These are phyloP conservation scores for Spinus pinus DNA, from an alignment of 2,797 vertebrate species.

Conservation along the genomic window DNA sequence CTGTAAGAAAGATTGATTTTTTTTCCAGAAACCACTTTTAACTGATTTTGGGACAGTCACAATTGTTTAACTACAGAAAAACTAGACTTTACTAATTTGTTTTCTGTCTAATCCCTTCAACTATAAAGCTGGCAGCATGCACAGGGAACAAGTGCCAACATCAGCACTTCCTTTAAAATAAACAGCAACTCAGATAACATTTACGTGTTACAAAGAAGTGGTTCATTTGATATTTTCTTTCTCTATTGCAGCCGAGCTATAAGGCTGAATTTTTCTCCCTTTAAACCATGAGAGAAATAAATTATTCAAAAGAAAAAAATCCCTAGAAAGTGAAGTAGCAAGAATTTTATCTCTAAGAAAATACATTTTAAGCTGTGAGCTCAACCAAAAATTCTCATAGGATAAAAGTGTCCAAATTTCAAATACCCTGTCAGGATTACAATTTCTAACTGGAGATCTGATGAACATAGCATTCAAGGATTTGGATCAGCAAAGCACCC, in stretches of 20 bases:
- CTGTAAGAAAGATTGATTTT: background rate
- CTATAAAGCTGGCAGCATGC: slow-evolving; percentile 1
- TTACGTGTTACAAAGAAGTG: background rate
- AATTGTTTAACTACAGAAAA: slow-evolving; percentile 2
- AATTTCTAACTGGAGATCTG: background rate
- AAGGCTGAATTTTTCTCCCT: background rate
- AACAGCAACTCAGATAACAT: slow-evolving; percentile 37
- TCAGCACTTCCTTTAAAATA: slow-evolving; percentile 31
- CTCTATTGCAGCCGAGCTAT: background rate
- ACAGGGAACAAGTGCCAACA: slow-evolving; percentile 3
- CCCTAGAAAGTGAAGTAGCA: background rate
- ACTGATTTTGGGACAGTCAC: background rate
- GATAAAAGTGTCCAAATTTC: background rate
- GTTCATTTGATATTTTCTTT: slow-evolving; percentile 10
- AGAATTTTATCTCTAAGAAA: background rate
- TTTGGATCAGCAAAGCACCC: background rate
- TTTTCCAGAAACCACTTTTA: background rate
- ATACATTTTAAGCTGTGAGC: background rate
- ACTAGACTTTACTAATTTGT: slow-evolving; percentile 16
- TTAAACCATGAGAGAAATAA: background rate
- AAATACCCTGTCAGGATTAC: background rate
- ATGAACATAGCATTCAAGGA: background rate
- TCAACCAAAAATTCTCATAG: background rate
- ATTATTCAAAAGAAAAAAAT: background rate
- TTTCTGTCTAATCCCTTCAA: background rate